Evolutionary conservation across 2,888 invertebrate genomes (phyloP), one percentile per base, ranked within the genome.

Genomic region (Cheilosia scutellata): DNA sequence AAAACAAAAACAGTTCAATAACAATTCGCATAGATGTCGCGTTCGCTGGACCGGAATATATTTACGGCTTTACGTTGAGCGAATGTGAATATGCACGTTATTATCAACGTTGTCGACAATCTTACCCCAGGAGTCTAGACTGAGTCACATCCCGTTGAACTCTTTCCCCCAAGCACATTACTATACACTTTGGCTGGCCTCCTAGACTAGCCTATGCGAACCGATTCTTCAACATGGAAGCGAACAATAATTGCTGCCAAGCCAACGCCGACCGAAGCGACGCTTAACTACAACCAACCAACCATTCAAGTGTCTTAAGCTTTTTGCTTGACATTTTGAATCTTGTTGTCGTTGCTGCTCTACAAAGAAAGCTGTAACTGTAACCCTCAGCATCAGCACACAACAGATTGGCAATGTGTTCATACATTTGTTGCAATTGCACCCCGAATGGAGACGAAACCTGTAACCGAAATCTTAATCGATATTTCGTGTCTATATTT

Each of bases 81-180:
- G 20, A 68, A 77, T 72, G 72, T 53, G 53, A 53, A 42, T 60
- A 66, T 83, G 77, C 47, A 72, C 71, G 72, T 77, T 40, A 60
- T 53, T 71, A 42, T 65, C 70, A 66, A 75, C 74, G 68, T 75
- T 49, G 63, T 55, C 57, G 62, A 51, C 70, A 47, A 55, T 42
- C n/a, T 44, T 60, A 58, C 53, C 66, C 37, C 55, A 40, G 57
- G 40, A 49, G 74, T 84, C 83, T 78, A 84, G 83, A 78, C 83
- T 84, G 83, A 84, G 57, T 84, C 83, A 84, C 79, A 84, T 74
- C 70, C 79, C 74, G 62, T 63, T 84, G 79, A 79, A 84, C 65
- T 70, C 75, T 79, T 83, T 27, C 63, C 44, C 13, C 55, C 63
- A 40, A 53, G 37, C 42, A 40, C 51, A 53, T 40, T 66, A 29